Evolutionary conservation across 2,888 invertebrate species (phyloP), one percentile per base, ranked within the genome.

Genomic region (Cheilosia pagana): DNA sequence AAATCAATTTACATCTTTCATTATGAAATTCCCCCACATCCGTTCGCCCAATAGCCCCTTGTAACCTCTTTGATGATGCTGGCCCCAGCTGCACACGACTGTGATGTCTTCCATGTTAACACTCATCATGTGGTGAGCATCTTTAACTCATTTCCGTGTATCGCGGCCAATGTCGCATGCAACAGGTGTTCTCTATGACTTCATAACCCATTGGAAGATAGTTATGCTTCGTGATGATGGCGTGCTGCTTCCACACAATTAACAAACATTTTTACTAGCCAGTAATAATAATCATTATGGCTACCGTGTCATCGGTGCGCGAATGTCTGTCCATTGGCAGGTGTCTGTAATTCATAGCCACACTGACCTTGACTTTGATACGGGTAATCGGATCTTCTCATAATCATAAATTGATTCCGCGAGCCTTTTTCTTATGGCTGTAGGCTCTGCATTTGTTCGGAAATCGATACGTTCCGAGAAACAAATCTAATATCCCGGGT

Each of bases 101-200:
- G 12, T 35, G 12, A 35, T 35, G 3, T 12, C 10, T 35, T 10
- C 7, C 0, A n/a, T 3, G n/a, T 45, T 2, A n/a, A 45, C n/a
- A 45, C n/a, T 45, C 43, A n/a, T 16, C n/a, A 6, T 16, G n/a
- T 45, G 16, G 16, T 45, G 7, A 41, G 59, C n/a, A 35, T 55
- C 55, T 57, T 45, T 43, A 45, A 25, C 25, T 25, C 43, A 43
- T 60, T 60, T 60, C 60, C 60, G 25, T 16, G 43, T 19, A 62
- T 62, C 45, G 60, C 25, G 60, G 60, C 45, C 60, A 62, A 62
- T 62, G 60, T 31, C 45, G 35, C 19, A n/a, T 62, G 41, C 1
- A 28, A n/a, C 60, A 43, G 45, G 28, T 14, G 53, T 67, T 53
- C 43, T 55, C 23, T 67, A 55, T 41, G 67, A 43, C 67, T 28